Evolutionary conservation across 2,888 invertebrate genomes (phyloP), one percentile per base, ranked within the genome.

Genomic region (Ophion obscuratus): DNA sequence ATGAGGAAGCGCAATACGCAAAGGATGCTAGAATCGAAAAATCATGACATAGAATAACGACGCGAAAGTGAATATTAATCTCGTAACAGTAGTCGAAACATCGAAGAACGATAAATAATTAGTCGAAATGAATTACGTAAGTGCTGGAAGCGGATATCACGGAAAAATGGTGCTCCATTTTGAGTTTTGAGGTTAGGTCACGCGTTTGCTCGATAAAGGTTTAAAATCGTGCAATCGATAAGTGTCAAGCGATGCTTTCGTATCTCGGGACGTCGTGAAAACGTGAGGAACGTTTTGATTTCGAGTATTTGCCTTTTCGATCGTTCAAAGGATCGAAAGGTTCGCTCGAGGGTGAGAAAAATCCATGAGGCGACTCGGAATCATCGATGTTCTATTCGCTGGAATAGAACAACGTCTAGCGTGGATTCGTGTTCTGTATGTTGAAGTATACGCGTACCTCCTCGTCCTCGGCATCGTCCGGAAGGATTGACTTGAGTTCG

Each of bases 401-500:
- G 11, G 44, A 5, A 67, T 36, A 6, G 40, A 64, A 64, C 27
- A 40, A 4, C 53, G 53, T 53, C 5, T 53, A 14, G 53, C 53
- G 17, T 53, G 53, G 17, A 17, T 53, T 53, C 17, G 53, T 5
- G 9, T 17, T 53, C 0, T 53, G 17, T 17, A 4, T 3, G 0
- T 3, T 17, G 17, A 53, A 17, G 14, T 4, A 47, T 71, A 66
- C 20, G 79, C 80, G 76, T 88, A 92, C 93, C 89, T 93, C 93
- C 44, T 93, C 93, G 62, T 90, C 89, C 75, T 93, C 92, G 6
- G 91, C 91, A 61, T 92, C 93, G 31, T 93, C 92, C n/a, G 91
- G 91, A 81, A 92, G 89, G 85, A 92, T 87, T 47, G 92, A 90
- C 89, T 93, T 93, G n/a, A 92, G 89, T 88, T 93, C 93, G 62